Evolutionary conservation across 2,113 vertebrate genomes (phyloP), one percentile per base, ranked within the genome.

Genomic region (Perca schrenkii): DNA sequence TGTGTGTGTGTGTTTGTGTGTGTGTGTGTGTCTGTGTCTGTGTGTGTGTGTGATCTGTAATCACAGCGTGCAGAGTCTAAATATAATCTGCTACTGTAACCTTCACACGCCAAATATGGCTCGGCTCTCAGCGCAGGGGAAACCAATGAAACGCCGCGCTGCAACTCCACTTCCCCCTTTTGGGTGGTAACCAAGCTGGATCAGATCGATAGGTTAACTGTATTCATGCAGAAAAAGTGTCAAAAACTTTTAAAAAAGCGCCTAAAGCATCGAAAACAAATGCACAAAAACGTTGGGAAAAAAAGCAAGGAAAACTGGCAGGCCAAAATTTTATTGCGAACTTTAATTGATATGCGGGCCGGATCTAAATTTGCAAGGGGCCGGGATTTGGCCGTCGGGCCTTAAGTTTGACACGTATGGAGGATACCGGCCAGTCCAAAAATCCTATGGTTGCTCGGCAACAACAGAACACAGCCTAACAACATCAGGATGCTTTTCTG

Each of bases 91-190:
- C 80, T 56, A 7, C 86, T 73, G 49, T 52, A 75, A 58, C 70
- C 25, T 54, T 66, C 77, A 69, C 62, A 60, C 78, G 28, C 91
- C 87, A 84, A 87, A 87, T 58, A 89, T 74, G 88, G 88, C 79
- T 57, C 1, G 4, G 19, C 69, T 77, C 73, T 6, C 74, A 40
- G 0, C 49, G 63, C 58, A 79, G n/a, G 72, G 54, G 56, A 50
- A 61, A 36, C 88, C 87, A 82, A 83, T 78, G 76, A 80, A 65
- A 81, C 31, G 40, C 58, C 2, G 1, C 25, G 0, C 58, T 21
- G 64, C 69, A 67, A 40, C 61, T 50, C 77, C 21, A 11, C 85
- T 64, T 64, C 61, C 77, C 50, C 47, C 17, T 62, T 64, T 5
- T 68, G 83, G 80, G 63, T 12, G n/a, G 68, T 40, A 22, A 87